phyloP scores from a whole-genome alignment of 2,888 invertebrate genomes.

The Aporophyla lueneburgensis region DNA sequence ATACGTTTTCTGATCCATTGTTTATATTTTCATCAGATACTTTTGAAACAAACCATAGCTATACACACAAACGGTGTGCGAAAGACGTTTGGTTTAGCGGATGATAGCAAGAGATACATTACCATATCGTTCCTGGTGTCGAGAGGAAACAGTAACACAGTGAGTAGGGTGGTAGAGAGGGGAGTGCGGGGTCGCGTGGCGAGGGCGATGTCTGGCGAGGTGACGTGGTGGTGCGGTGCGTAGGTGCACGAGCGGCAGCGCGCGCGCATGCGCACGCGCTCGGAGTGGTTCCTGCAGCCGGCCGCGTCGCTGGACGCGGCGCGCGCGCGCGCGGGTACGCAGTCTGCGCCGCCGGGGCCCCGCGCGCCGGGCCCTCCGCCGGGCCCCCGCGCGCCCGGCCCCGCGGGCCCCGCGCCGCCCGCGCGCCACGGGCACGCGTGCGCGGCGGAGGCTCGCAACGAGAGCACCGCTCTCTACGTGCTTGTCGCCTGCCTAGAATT shows the following conservation, averaged over 20 bases:
- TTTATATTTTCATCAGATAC: background rate
- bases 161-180: conserved; percentile 22
- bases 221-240: conserved; percentile 66
- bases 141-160: conserved; percentile 25
- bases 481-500: conserved; percentile 91
- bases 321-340: conserved; percentile 86
- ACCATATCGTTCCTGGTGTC: background rate
- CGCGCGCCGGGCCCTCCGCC: conserved; percentile 55
- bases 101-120: background rate
- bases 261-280: conserved; percentile 98
- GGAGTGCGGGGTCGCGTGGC: conserved; percentile 56
- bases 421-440: conserved; percentile 65
- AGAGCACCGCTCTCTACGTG: conserved; percentile 89
- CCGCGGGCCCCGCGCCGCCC: conserved; percentile 54
- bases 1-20: background rate
- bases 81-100: conserved; percentile 16
- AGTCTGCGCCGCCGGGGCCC: conserved; percentile 61
- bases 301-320: conserved; percentile 89
- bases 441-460: conserved; percentile 76
- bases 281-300: conserved; percentile 98
- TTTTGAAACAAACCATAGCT: background rate
- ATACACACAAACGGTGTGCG: conserved; percentile 17
- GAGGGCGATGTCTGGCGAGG: conserved; percentile 47
- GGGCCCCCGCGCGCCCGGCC: conserved; percentile 46
- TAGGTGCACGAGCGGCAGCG: conserved; percentile 99